Base-by-base conservation (phyloP, 1,140 invertebrate genomes). In the Aphelenchoides avenae region DNA sequence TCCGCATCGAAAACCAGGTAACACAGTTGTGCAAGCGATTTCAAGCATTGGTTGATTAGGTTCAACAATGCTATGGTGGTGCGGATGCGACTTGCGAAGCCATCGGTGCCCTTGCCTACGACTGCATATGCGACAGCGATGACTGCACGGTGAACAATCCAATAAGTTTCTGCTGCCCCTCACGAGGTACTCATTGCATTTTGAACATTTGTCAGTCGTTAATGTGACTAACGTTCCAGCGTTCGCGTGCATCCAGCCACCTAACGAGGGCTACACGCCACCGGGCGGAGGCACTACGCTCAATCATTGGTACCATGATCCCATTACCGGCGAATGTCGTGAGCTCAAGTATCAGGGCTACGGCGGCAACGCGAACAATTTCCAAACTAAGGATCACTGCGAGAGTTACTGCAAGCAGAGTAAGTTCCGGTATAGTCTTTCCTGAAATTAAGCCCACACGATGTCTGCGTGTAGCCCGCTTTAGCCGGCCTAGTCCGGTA, bases 141-240 rank as follows among this genome's bases (percentile, higher is more conserved):
- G 72, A 75, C 27, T 75, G 72, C 53, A 75, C 72, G 11, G 74
- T 76, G 22, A 76, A 76, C 44, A 75, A 76, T 47, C 72, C 72
- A 5, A 75, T 75, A 54, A 72, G 68, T 49, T 75, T 75, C 52
- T 75, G 72, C 52, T 75, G 72, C 64, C 72, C 72, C 0, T 75
- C 72, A 6, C 33, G 72, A 59, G 69, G 69, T 74, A 43, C n/a
- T 7, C 20, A 20, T 47, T 22, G 33, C 57, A 20, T 52, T 55
- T 11, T 52, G 9, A 11, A n/a, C 13, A 11, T 42, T 49, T 42
- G 20, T 1, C 13, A 36, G 13, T 36, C 18, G 18, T 36, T 36
- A 36, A 36, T 36, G 34, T 18, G 18, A 36, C 13, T 36, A 36
- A 13, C 18, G 18, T 36, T 36, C 63, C 36, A 71, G 72, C 72